Evolutionary conservation across 2,888 invertebrate species (phyloP).

Genomic region (Agrochola lychnidis): DNA sequence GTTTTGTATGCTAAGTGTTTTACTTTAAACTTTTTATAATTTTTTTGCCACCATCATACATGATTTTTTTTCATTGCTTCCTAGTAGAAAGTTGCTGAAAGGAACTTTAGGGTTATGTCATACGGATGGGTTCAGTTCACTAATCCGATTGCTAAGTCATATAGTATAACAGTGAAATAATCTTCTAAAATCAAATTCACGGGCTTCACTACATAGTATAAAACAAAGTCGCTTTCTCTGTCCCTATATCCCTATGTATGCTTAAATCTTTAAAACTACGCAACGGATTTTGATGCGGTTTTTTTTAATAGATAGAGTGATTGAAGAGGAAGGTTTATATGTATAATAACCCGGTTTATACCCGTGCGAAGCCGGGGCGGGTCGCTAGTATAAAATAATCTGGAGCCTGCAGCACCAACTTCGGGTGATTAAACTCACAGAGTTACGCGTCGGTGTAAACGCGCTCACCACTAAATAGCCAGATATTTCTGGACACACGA

Average conservation of each 20-base stretch:
- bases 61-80: background rate
- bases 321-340: too few species aligned
- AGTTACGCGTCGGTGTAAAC: constrained; percentile 75
- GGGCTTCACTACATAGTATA: too few species aligned
- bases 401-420: background rate
- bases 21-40: background rate
- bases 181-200: background rate
- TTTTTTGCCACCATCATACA: background rate
- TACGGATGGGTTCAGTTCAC: background rate
- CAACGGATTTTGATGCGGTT: too few species aligned
- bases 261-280: too few species aligned
- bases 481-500: constrained; percentile 84
- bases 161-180: background rate
- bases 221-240: too few species aligned
- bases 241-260: too few species aligned
- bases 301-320: too few species aligned
- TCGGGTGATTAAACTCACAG: constrained; percentile 30
- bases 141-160: background rate
- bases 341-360: too few species aligned
- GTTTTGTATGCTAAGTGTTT: background rate
- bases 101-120: background rate
- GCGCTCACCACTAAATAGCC: constrained; percentile 77
- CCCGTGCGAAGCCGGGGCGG: too few species aligned
- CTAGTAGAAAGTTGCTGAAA: too few species aligned
- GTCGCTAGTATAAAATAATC: background rate